Evolutionary conservation across 1,140 invertebrate genomes (phyloP), one percentile per base, ranked within the genome.

Genomic region (Formica exsecta): DNA sequence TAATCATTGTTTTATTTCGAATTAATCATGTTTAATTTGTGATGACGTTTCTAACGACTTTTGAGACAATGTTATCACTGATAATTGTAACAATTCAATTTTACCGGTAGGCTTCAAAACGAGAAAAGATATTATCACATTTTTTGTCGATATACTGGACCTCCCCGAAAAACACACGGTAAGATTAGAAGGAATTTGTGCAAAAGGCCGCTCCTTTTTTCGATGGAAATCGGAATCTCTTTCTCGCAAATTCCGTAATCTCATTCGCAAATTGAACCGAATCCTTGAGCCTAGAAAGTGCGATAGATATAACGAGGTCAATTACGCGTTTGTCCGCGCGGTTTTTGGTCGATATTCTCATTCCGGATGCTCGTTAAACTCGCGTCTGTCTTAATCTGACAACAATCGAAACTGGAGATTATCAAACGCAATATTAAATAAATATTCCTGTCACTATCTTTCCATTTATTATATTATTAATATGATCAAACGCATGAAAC

Each of bases 161-260:
- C 6, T 64, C 9, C 29, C 3, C n/a, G 61, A 13, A 36, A 38
- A 4, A 51, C 25, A 51, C 9, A 8, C 32, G 29, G 11, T 11
- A 4, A 80, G 25, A 61, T 61, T 44, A 41, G 70, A 81, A 73
- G 25, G 6, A 77, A 48, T 76, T 38, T 54, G 8, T 19, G 5
- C 9, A 44, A 25, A 22, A 59, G 19, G 19, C 41, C 6, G 3
- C 8, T 29, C 0, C 70, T 83, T 91, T 92, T 92, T 91, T 93
- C 88, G 89, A 86, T 91, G 92, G 94, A 92, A 92, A 92, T 91
- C 91, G 85, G 65, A 22, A n/a, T n/a, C n/a, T n/a, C n/a, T n/a
- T n/a, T 8, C 93, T 94, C 93, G 93, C 93, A 94, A 84, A 75
- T 9, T 11, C 61, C 51, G 48, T 62, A 85, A 81, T 75, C 64